phyloP scores from a whole-genome alignment of 1,140 invertebrate species.

The Drosophila arizonae region DNA sequence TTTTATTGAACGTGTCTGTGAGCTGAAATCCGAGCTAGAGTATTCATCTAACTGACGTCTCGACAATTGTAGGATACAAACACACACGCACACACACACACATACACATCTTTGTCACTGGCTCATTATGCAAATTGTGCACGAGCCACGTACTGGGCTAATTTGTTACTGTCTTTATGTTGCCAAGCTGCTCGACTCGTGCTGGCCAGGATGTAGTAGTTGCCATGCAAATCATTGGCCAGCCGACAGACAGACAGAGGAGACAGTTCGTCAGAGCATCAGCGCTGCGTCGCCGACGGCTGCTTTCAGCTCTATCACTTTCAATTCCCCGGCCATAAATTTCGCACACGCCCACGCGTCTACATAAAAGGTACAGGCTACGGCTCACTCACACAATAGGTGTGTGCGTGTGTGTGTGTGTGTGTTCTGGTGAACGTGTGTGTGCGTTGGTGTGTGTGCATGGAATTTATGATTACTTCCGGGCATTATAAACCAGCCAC shows the following conservation, averaged over 20 bases:
- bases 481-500: conserved; percentile 74
- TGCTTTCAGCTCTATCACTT: conserved; percentile 81
- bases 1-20: conserved; percentile 51
- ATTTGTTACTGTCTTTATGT: conserved; percentile 79
- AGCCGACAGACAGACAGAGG: conserved; percentile 32
- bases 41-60: conserved; percentile 17
- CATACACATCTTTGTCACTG: conserved; percentile 70
- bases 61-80: conserved; percentile 20
- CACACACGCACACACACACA: conserved; percentile 23
- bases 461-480: conserved; percentile 79
- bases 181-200: conserved; percentile 58
- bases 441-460: conserved; percentile 44
- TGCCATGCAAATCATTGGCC: conserved; percentile 46
- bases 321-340: conserved; percentile 79
- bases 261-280: conserved; percentile 12
- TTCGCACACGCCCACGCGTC: conserved; percentile 54
- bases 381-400: conserved; percentile 22
- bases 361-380: conserved; percentile 59
- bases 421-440: not conserved
- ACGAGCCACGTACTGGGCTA: conserved; percentile 68
- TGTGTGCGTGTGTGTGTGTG: conserved; percentile 25
- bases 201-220: conserved; percentile 34
- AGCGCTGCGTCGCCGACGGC: conserved; percentile 19
- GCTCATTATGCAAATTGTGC: conserved; percentile 78
- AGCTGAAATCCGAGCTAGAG: conserved; percentile 56